Evolutionary conservation across 2,113 vertebrate species (phyloP).

Genomic region (Columba janthina): DNA sequence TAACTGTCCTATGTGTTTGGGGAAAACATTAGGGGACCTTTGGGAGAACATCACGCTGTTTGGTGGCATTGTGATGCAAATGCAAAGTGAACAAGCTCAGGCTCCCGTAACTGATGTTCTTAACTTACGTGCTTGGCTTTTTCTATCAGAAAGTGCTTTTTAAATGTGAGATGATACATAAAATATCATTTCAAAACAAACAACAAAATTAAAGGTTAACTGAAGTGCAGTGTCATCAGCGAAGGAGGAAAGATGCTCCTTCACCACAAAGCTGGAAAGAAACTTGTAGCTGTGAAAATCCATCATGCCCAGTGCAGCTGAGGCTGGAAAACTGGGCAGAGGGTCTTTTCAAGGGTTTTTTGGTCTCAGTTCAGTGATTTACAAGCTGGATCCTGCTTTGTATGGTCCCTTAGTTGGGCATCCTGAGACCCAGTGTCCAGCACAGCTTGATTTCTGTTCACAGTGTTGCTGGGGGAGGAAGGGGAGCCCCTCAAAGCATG

Average conservation of each 20-base stretch:
- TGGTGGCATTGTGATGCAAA: not conserved
- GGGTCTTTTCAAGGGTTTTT: not conserved
- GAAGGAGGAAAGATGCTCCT: not conserved
- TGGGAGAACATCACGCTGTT: not conserved
- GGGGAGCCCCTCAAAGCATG: not conserved
- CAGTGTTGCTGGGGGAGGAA: not conserved
- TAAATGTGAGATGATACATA: not conserved
- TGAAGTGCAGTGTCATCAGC: not conserved
- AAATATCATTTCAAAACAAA: not conserved
- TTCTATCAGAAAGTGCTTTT: not conserved
- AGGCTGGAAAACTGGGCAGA: not conserved
- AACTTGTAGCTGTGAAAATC: not conserved
- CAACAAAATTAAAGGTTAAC: not conserved
- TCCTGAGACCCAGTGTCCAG: not conserved
- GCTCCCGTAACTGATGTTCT: not conserved
- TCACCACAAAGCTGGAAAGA: not conserved
- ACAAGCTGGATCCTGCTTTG: not conserved
- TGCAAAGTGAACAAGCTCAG: not conserved
- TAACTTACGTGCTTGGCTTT: not conserved
- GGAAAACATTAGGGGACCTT: not conserved
- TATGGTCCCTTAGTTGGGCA: not conserved
- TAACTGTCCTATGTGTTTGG: rapidly evolving
- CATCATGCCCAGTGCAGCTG: not conserved
- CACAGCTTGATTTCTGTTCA: not conserved
- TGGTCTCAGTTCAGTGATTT: not conserved